Conservation (phyloP, 2,888 invertebrate genomes). For the Hirtodrosophila cameraria region DNA sequence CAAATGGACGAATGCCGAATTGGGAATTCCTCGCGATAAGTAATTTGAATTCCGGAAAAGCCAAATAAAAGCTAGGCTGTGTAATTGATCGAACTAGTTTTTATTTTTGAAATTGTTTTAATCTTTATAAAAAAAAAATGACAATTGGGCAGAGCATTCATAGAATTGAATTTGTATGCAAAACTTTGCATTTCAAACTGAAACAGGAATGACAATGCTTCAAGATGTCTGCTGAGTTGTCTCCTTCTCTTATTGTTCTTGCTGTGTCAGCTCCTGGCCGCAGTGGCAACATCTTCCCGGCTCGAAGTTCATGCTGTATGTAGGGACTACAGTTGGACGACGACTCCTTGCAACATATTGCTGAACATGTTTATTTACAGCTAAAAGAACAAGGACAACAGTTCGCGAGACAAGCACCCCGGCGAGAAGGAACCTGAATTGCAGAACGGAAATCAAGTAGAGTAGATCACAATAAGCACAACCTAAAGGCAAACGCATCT, state of each 20-base stretch:
- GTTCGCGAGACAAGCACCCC: constrained; percentile 29
- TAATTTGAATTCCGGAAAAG: no score
- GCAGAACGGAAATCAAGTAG: constrained; percentile 45
- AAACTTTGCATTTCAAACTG: constrained; percentile 56
- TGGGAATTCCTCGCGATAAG: constrained; percentile 91
- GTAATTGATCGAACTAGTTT: no score
- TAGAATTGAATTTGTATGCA: constrained; percentile 62
- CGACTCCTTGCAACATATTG: constrained; percentile 67
- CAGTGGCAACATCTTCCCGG: constrained; percentile 49
- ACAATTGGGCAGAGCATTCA: constrained; percentile 54
- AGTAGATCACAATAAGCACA: constrained; percentile 9
- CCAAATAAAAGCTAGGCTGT: no score
- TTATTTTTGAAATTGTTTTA: constrained; percentile 47
- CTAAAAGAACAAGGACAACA: constrained; percentile 62
- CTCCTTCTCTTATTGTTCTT: not conserved
- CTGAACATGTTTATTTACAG: constrained; percentile 75
- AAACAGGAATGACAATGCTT: constrained; percentile 43
- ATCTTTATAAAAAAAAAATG: constrained; percentile 11
- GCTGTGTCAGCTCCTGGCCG: constrained; percentile 27
- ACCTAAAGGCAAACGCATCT: constrained; percentile 38
- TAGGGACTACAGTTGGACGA: constrained; percentile 24
- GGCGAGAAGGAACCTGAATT: constrained; percentile 17
- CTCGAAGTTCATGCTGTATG: constrained; percentile 26
- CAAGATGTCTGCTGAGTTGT: constrained; percentile 26
- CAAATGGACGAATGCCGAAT: constrained; percentile 91